These are phyloP conservation scores for Agriopis marginaria DNA, from an alignment of 2,888 invertebrate species.

Conservation along the genomic window DNA sequence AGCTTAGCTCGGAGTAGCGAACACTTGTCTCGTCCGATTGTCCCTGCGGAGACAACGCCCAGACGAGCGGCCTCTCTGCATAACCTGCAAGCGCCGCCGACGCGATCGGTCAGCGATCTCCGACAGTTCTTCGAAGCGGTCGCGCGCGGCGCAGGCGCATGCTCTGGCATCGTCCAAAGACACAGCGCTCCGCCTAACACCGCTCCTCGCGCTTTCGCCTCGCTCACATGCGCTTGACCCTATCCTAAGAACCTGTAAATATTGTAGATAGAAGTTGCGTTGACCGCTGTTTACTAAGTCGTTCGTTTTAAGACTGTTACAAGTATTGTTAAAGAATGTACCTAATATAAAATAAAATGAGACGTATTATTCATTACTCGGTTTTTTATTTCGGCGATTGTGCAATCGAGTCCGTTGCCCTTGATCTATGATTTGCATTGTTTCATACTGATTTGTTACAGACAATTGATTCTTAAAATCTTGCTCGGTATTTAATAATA, in stretches of 20 bases:
- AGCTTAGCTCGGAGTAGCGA: conserved; percentile 89
- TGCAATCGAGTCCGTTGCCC: conserved; percentile 29
- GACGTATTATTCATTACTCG: conserved; percentile 46
- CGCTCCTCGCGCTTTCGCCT: conserved; percentile 72
- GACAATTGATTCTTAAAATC: conserved; percentile 40
- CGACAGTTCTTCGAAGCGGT: conserved; percentile 90
- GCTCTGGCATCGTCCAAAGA: conserved; percentile 63
- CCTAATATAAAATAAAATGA: conserved; percentile 81
- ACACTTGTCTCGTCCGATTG: conserved; percentile 77
- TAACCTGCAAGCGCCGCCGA: conserved; percentile 85
- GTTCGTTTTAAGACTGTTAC: conserved; percentile 85
- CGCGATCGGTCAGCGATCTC: conserved; percentile 88
- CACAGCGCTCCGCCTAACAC: conserved; percentile 73
- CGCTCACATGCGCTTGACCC: conserved; percentile 76
- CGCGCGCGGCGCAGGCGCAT: conserved; percentile 74
- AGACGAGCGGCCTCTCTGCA: conserved; percentile 89
- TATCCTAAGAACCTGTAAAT: conserved; percentile 63
- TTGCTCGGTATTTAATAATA: conserved; percentile 45
- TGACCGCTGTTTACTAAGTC: conserved; percentile 82
- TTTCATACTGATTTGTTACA: conserved; percentile 44
- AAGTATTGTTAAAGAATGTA: conserved; percentile 83
- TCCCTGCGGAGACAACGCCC: conserved; percentile 75
- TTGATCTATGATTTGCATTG: conserved; percentile 48
- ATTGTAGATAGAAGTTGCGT: conserved; percentile 78
- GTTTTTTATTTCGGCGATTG: conserved; percentile 41